Percentiles rank a stretch among this genome's conserved stretches.
Conservation (phyloP, 2,113 vertebrate genomes). For the Rhineura floridana region DNA sequence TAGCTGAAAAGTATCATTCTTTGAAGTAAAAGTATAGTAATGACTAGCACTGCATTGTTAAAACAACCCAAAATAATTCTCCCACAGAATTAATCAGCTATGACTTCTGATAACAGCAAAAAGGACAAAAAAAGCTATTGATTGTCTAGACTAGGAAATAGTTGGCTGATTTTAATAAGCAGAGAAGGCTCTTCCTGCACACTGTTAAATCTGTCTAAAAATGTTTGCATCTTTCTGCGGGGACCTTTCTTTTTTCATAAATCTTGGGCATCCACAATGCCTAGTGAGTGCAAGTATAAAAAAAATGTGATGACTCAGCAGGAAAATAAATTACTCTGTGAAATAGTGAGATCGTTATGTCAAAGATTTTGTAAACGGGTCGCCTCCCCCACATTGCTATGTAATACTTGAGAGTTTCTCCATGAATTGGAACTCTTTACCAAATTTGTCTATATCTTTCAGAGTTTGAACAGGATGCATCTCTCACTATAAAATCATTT, state of each 20-base stretch:
- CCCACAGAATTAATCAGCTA: background rate
- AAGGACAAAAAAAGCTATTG: background rate
- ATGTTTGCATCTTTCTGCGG: background rate
- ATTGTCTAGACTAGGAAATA: background rate
- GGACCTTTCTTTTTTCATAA: background rate
- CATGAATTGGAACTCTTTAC: background rate
- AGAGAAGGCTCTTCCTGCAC: background rate
- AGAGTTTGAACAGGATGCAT: background rate
- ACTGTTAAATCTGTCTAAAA: background rate
- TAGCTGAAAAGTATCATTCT: background rate
- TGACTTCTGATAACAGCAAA: slow-evolving; percentile 2
- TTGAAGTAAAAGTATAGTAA: background rate
- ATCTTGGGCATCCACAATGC: background rate
- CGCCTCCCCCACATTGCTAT: too few species aligned
- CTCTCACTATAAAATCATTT: background rate
- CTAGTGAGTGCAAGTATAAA: background rate
- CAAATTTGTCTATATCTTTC: background rate
- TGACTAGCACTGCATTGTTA: background rate
- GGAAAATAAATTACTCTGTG: background rate
- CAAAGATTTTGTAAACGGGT: background rate
- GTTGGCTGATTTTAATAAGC: background rate
- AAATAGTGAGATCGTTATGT: background rate
- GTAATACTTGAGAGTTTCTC: background rate
- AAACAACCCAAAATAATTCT: background rate
- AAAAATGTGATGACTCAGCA: background rate